Evolutionary conservation across 2,797 vertebrate species (phyloP), one percentile per base, ranked within the genome.

Genomic region (Telmatherina bonti): DNA sequence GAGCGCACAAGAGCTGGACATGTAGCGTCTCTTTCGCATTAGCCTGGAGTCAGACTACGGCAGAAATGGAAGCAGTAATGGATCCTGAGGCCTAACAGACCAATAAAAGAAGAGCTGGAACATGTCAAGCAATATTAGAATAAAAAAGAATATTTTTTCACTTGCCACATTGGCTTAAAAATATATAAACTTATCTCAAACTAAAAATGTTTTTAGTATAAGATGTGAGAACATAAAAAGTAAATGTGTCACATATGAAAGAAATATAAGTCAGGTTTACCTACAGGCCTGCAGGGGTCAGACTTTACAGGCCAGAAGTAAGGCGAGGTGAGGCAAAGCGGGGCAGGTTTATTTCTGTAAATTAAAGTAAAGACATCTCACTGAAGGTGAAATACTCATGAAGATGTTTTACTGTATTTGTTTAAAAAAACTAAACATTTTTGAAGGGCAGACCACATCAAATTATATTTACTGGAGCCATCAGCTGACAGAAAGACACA

Each of bases 91-190:
- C 81, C 61, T 41, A 75, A 69, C 61, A 64, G 71, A 74, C 74
- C 53, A 72, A 63, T 68, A 76, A 72, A 79, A 78, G 60, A 81
- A 76, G 68, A 78, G 68, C 66, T 66, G 56, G 60, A 68, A 61
- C 53, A 75, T 61, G 58, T 52, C 74, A 76, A 68, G 72, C 67
- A 63, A 52, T 41, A 70, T 76, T 41, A 36, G 51, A 20, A 2
- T 36, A 67, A 64, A 35, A 38, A 12, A 7, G 3, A 10, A 41
- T 41, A 1, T 41, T 18, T 16, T 6, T 41, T 5, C 5, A 41
- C 15, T 41, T 41, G 38, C 10, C 10, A 36, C 9, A 9, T 33
- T n/a, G n/a, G n/a, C n/a, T n/a, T n/a, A n/a, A n/a, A n/a, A n/a
- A n/a, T n/a, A 31, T 31, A 7, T 7, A 31, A 31, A 7, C 7